These are phyloP conservation scores for Aplysina aerophoba DNA, from an alignment of 37 sponge, comb jelly and placozoan genomes.

Conservation along the genomic window DNA sequence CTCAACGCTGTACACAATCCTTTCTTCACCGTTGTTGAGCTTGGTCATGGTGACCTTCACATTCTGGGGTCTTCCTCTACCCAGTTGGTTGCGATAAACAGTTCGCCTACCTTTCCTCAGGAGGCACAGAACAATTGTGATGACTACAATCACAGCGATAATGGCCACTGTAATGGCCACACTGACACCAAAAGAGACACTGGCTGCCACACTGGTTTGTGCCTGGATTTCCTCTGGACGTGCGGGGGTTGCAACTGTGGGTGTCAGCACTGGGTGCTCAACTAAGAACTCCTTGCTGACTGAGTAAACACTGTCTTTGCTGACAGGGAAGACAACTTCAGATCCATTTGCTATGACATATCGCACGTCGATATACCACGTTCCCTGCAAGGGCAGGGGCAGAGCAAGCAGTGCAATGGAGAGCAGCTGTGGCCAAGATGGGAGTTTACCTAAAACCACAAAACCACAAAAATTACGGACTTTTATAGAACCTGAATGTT, in stretches of 20 bases:
- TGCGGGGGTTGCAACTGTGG: background rate
- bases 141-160: background rate
- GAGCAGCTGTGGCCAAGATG: background rate
- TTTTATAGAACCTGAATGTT: no score
- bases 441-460: no score
- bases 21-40: background rate
- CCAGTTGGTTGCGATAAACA: background rate
- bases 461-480: no score
- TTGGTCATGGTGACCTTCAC: background rate
- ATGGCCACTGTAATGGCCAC: background rate
- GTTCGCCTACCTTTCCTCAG: background rate
- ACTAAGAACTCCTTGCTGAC: background rate
- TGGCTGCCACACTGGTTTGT: background rate
- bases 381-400: background rate
- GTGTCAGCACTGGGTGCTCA: background rate
- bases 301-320: background rate
- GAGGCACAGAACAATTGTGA: background rate
- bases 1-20: background rate
- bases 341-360: slow-evolving; percentile 3
- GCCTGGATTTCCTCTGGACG: no score
- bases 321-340: background rate
- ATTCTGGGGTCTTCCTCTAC: background rate
- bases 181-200: background rate
- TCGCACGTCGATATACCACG: background rate
- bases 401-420: background rate